Evolutionary conservation across 1,140 invertebrate genomes (phyloP), one percentile per base, ranked within the genome.

Genomic region (Scylla paramamosain): DNA sequence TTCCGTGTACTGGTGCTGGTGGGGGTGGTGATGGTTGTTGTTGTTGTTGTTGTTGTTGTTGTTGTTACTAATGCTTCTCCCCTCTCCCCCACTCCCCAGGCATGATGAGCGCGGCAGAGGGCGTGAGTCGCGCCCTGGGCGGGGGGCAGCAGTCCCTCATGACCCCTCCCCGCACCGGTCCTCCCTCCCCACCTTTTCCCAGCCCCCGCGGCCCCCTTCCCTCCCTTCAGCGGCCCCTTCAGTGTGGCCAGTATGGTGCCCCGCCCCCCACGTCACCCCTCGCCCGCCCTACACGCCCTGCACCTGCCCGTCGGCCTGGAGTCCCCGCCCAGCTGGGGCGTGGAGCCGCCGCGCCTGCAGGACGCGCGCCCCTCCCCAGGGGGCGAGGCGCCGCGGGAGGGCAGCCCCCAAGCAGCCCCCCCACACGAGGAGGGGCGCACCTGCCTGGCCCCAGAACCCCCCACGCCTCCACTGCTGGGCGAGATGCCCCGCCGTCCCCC

Each of bases 101-200:
- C 86, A 95, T 91, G 94, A 95, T 91, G 94, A 95, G 94, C 31
- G 94, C 94, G 32, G 83, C 94, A 28, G 94, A 95, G 83, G 94
- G 94, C 16, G 83, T 95, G 90, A 95, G 94, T 16, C 89, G 94
- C 25, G 90, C 77, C 29, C 90, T 95, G 94, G 46, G 59, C 8
- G 94, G 90, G 91, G 91, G 90, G 0, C 90, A 92, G 82, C 94
- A 95, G 46, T 39, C 94, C 90, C 82, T 84, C 32, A 84, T 86
- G 52, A 84, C 90, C 20, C 77, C 94, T 8, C 94, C 94, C 86
- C n/a, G 93, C 93, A 20, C 86, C 89, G 48, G 77, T 59, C 12
- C 86, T 86, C 28, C 93, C 93, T 59, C 93, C 48, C 77, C 94
- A 67, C 4, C 32, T 12, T 31, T 31, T 90, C 52, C 89, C 94